phyloP scores from a whole-genome alignment of 2,113 vertebrate genomes.

The Emberiza fucata region DNA sequence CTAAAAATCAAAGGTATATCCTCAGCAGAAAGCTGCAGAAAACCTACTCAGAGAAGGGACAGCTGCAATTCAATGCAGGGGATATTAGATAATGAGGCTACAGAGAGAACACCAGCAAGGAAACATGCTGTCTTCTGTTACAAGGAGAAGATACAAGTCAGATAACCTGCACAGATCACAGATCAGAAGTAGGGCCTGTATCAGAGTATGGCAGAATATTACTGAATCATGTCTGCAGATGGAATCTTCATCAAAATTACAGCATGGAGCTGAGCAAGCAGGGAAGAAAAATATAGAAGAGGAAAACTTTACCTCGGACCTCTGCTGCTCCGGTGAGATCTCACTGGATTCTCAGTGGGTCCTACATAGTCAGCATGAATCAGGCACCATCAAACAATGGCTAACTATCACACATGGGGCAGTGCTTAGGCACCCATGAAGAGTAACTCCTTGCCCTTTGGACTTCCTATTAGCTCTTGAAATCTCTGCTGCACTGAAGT shows the following conservation, averaged over 20 bases:
- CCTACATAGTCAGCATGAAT: background rate
- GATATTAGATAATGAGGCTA: conserved; percentile 58
- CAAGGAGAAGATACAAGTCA: background rate
- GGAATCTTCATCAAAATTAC: background rate
- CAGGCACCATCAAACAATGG: background rate
- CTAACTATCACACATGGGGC: background rate
- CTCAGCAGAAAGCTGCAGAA: conserved; percentile 50
- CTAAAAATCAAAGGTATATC: conserved; percentile 47
- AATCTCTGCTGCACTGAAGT: background rate
- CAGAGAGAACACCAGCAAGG: conserved; percentile 37
- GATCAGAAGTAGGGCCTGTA: background rate
- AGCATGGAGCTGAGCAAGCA: background rate
- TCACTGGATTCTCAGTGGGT: background rate
- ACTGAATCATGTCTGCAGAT: background rate
- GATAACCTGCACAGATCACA: background rate
- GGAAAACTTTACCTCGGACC: conserved; percentile 31
- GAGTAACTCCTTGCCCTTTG: conserved; percentile 25
- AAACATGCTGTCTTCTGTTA: background rate
- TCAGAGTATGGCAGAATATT: background rate
- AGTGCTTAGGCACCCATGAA: conserved; percentile 4
- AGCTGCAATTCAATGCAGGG: conserved; percentile 55
- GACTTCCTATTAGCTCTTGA: conserved; percentile 31
- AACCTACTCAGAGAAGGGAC: conserved; percentile 28
- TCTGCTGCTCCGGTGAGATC: background rate
- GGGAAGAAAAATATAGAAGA: background rate